Base-by-base conservation (phyloP, 2,888 invertebrate genomes). In the Epicampocera succincta region DNA sequence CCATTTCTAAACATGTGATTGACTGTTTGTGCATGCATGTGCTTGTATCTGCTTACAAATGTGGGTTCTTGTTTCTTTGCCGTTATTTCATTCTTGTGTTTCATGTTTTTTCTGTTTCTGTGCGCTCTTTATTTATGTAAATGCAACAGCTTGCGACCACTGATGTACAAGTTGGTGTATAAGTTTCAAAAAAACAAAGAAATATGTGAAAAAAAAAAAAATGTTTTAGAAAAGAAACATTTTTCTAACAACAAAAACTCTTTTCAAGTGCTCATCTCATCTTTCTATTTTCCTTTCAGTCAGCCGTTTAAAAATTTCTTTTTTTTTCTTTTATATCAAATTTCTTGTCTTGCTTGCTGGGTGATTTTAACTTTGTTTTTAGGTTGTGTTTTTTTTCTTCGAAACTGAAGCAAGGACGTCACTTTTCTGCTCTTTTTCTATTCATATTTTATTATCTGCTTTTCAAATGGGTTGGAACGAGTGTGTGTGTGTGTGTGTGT, bases 131-230 rank as follows among this genome's bases (percentile, higher is more conserved):
- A 12, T 46, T 46, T 69, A 69, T 77, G 71, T 46, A 71, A 74
- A 79, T 69, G 78, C 82, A 82, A 78, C 78, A 82, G 78, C 82
- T 82, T 82, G 78, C 77, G 65, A 58, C 69, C 65, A 73, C 56
- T 73, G 63, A 68, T 50, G 76, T 50, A 50, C 38, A 46, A 33
- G 40, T 19, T 38, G 13, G 42, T 1, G 46, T 29, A 69, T 63
- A 71, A 71, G 66, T 71, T 58, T 4, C 42, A 29, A 66, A 17
- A 63, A n/a, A 48, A 33, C 19, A 33, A 29, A 15, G 6, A 15
- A 15, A 21, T 29, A n/a, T n/a, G n/a, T 29, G 29, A 17, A 52
- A n/a, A 21, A 44, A 52, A n/a, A 63, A 61, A 50, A 8, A 13
- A 5, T n/a, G 13, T 21, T 40, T 58, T 44, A 19, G 44, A 58